These are phyloP conservation scores for Sander lucioperca DNA, from an alignment of 2,113 vertebrate genomes.

Conservation along the genomic window DNA sequence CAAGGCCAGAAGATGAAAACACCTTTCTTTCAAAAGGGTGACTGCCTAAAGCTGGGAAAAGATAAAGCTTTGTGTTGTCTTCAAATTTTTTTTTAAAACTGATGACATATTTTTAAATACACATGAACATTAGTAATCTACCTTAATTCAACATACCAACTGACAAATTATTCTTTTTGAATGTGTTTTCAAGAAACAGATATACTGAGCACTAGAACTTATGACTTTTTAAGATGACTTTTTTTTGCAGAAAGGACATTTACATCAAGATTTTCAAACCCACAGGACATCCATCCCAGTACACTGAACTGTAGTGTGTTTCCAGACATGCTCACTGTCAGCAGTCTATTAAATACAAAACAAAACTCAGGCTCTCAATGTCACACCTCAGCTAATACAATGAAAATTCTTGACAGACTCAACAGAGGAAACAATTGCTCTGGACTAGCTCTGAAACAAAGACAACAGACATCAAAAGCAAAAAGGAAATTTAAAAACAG, in stretches of 20 bases:
- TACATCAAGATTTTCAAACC: slow-evolving; percentile 23
- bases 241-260: slow-evolving; percentile 11
- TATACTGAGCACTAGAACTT: neutral
- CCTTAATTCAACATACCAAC: neutral
- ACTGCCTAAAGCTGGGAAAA: neutral
- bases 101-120: slow-evolving; percentile 14
- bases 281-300: slow-evolving; percentile 22
- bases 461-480: slow-evolving; percentile 36
- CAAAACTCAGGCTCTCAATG: slow-evolving; percentile 22
- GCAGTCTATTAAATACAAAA: slow-evolving; percentile 43
- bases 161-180: too few species aligned
- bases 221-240: slow-evolving; percentile 20
- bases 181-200: neutral
- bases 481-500: slow-evolving; percentile 65
- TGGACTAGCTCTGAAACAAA: slow-evolving; percentile 19
- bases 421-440: slow-evolving; percentile 1
- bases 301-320: slow-evolving; percentile 39
- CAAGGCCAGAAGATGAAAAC: neutral
- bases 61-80: slow-evolving; percentile 1
- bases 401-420: too few species aligned
- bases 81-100: neutral
- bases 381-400: slow-evolving; percentile 42
- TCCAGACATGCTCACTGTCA: slow-evolving; percentile 38
- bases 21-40: neutral
- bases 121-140: neutral